These are phyloP conservation scores for Lasius platythorax DNA, from an alignment of 2,888 invertebrate genomes.

Conservation along the genomic window DNA sequence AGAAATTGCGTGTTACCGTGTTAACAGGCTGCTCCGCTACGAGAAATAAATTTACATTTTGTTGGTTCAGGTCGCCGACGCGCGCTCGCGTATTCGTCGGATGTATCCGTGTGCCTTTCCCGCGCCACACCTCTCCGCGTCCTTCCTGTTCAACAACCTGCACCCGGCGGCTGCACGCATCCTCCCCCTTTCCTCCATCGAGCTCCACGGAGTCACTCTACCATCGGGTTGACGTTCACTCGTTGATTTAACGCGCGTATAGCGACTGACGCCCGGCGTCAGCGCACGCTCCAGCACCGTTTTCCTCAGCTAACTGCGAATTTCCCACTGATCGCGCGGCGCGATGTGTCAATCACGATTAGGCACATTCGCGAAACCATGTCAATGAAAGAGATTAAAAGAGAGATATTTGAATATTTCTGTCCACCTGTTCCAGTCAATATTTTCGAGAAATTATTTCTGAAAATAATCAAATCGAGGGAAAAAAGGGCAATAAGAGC, in stretches of 20 bases:
- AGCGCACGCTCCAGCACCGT: background rate
- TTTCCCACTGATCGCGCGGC: constrained; percentile 50
- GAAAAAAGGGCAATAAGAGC: no score
- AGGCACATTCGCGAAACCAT: background rate
- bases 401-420: background rate
- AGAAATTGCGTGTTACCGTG: constrained; percentile 78
- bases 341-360: constrained; percentile 53
- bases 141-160: constrained; percentile 35
- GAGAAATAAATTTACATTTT: constrained; percentile 78
- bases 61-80: constrained; percentile 65
- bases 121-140: background rate
- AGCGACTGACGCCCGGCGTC: background rate
- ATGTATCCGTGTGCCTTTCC: background rate
- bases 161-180: constrained; percentile 10
- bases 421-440: background rate
- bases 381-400: background rate
- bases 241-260: constrained; percentile 57
- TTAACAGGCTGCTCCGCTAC: constrained; percentile 74
- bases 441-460: background rate
- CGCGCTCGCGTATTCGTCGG: constrained; percentile 21
- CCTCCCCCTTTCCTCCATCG: background rate
- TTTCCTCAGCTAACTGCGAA: constrained; percentile 40
- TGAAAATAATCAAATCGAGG: background rate
- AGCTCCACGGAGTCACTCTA: constrained; percentile 5
- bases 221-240: constrained; percentile 46